Evolutionary conservation across 2,888 invertebrate genomes (phyloP).

Genomic region (Mythimna pallens): DNA sequence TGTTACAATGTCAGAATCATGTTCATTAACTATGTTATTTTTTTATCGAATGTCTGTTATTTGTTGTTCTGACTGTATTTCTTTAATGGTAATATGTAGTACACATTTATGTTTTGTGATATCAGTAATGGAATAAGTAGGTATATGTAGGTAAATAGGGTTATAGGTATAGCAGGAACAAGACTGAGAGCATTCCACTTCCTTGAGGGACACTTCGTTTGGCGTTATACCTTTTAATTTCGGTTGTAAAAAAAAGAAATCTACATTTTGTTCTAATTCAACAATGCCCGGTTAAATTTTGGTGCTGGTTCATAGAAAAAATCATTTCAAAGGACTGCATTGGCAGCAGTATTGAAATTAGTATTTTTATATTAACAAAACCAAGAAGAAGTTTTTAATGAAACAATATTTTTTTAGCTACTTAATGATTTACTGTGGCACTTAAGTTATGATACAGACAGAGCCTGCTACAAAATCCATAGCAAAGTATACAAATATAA

Average conservation of each 20-base stretch:
- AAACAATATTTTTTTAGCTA: too few relatives aligned
- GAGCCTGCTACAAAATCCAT: neutral
- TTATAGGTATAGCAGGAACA: neutral
- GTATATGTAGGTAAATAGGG: too few relatives aligned
- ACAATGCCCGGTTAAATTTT: neutral
- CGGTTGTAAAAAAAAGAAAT: neutral
- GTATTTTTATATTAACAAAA: neutral
- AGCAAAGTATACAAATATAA: slow-evolving; percentile 16
- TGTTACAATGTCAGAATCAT: neutral
- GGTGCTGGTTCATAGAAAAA: too few relatives aligned
- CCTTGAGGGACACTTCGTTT: neutral
- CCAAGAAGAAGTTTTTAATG: neutral
- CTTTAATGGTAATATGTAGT: too few relatives aligned
- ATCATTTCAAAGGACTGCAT: neutral
- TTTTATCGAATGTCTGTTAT: neutral
- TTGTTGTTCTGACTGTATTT: too few relatives aligned
- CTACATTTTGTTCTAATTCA: neutral
- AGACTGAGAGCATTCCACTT: too few relatives aligned
- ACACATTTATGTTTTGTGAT: too few relatives aligned
- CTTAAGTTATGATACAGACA: neutral
- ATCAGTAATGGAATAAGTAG: too few relatives aligned
- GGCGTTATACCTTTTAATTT: neutral
- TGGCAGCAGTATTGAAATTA: neutral
- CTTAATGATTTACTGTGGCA: neutral
- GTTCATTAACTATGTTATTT: neutral